Percentiles rank a stretch among this genome's conserved stretches.
These are phyloP conservation scores for Solea solea DNA, from an alignment of 2,113 vertebrate genomes.

Conservation along the genomic window DNA sequence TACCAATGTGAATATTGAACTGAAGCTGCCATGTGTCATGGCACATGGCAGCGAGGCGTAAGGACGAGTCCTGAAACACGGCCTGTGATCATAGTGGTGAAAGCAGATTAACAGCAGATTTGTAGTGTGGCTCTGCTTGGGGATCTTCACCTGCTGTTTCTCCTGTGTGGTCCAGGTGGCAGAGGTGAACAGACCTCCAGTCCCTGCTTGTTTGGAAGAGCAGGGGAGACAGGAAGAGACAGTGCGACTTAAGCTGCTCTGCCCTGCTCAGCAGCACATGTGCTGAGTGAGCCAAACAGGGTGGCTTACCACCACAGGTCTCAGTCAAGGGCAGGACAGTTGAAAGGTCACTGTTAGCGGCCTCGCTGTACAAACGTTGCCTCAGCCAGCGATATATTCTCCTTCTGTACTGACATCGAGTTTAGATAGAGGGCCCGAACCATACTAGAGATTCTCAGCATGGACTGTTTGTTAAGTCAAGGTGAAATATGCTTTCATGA, in stretches of 20 bases:
- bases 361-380: constrained; percentile 67
- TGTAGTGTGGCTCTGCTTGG: constrained; percentile 46
- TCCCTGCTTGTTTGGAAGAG: constrained; percentile 51
- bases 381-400: constrained; percentile 52
- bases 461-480: too few relatives aligned
- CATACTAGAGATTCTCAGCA: too few relatives aligned
- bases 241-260: constrained; percentile 76
- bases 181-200: constrained; percentile 55
- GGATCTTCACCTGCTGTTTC: constrained; percentile 52
- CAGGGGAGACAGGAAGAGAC: constrained; percentile 54
- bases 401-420: constrained; percentile 46
- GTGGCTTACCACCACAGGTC: constrained; percentile 82
- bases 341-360: constrained; percentile 75
- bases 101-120: constrained; percentile 75
- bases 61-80: constrained; percentile 21
- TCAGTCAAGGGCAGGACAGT: constrained; percentile 80
- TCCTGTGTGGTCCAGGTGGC: constrained; percentile 44
- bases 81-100: constrained; percentile 42
- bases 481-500: background rate
- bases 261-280: constrained; percentile 77
- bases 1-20: too few relatives aligned
- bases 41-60: constrained; percentile 3
- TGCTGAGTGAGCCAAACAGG: constrained; percentile 79
- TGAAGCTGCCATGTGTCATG: too few relatives aligned
- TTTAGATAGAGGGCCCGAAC: constrained; percentile 10